phyloP scores from a whole-genome alignment of 2,113 vertebrate genomes.

The Beaufortia kweichowensis region DNA sequence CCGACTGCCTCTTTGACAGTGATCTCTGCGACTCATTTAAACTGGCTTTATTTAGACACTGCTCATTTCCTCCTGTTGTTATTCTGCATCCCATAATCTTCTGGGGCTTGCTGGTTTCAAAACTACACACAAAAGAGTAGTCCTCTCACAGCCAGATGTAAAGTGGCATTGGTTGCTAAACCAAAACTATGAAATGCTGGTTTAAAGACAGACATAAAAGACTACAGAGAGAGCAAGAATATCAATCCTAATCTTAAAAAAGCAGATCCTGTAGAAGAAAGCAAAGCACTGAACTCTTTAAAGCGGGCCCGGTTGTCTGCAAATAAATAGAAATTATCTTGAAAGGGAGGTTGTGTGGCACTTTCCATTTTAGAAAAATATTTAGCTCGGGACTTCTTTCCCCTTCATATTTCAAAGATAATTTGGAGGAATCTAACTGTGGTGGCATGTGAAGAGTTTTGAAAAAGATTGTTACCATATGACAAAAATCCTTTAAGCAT shows the following conservation, averaged over 20 bases:
- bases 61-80: conserved; percentile 45
- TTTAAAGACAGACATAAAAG: not conserved
- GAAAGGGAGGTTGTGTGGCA: conserved; percentile 46
- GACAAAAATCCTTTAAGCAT: conserved; percentile 51
- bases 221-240: not conserved
- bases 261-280: not conserved
- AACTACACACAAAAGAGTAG: not conserved
- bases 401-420: conserved; percentile 65
- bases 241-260: conserved; percentile 9
- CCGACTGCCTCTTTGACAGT: not conserved
- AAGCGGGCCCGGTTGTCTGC: conserved; percentile 54
- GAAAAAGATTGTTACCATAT: conserved; percentile 72
- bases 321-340: conserved; percentile 56
- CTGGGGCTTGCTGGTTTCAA: conserved; percentile 35
- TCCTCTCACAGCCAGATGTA: conserved; percentile 16
- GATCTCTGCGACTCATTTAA: conserved; percentile 36
- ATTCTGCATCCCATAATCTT: conserved; percentile 42
- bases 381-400: conserved; percentile 10
- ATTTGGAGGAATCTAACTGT: conserved; percentile 60
- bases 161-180: conserved; percentile 9
- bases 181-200: conserved; percentile 11
- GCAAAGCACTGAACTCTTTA: conserved; percentile 4
- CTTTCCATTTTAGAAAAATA: conserved; percentile 56
- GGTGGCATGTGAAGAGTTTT: conserved; percentile 63
- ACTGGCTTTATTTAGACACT: conserved; percentile 52